Evolutionary conservation across 2,113 vertebrate genomes (phyloP).

Genomic region (Hyperopisus bebe): DNA sequence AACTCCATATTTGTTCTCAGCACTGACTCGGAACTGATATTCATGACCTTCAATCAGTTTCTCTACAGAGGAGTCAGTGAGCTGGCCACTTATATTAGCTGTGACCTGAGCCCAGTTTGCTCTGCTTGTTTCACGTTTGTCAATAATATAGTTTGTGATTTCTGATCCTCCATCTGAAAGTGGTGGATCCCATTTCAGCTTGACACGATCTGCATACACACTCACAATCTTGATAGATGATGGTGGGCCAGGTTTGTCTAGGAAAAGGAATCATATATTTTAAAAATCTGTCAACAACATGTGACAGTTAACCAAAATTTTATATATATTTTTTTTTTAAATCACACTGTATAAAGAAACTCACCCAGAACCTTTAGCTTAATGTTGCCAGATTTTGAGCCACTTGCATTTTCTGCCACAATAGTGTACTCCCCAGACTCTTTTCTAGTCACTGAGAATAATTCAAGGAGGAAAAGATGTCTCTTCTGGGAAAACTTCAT

Average conservation of each 20-base stretch:
- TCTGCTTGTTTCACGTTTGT: slow-evolving; percentile 96
- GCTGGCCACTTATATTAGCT: slow-evolving; percentile 71
- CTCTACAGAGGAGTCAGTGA: slow-evolving; percentile 86
- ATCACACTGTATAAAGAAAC: slow-evolving; percentile 5
- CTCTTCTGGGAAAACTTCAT: slow-evolving; percentile 82
- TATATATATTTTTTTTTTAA: background rate
- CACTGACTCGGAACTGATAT: slow-evolving; percentile 92
- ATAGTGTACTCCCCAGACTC: slow-evolving; percentile 94
- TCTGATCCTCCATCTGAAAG: slow-evolving; percentile 92
- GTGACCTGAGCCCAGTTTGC: slow-evolving; percentile 95
- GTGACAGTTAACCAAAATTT: background rate
- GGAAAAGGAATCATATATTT: slow-evolving; percentile 22
- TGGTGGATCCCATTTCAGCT: slow-evolving; percentile 89
- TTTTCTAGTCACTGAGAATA: slow-evolving; percentile 86
- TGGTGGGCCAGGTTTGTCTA: slow-evolving; percentile 95
- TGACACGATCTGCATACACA: slow-evolving; percentile 83
- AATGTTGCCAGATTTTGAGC: slow-evolving; percentile 84
- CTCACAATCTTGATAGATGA: slow-evolving; percentile 83
- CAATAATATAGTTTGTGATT: slow-evolving; percentile 95
- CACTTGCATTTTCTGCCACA: slow-evolving; percentile 83
- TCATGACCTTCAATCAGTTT: slow-evolving; percentile 97
- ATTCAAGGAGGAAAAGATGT: slow-evolving; percentile 77
- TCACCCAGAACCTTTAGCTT: slow-evolving; percentile 94
- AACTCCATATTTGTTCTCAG: slow-evolving; percentile 95
- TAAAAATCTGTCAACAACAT: background rate